phyloP scores from a whole-genome alignment of 30 jellyfish, hydroid and myxozoan genomes.

The Morbakka virulenta region DNA sequence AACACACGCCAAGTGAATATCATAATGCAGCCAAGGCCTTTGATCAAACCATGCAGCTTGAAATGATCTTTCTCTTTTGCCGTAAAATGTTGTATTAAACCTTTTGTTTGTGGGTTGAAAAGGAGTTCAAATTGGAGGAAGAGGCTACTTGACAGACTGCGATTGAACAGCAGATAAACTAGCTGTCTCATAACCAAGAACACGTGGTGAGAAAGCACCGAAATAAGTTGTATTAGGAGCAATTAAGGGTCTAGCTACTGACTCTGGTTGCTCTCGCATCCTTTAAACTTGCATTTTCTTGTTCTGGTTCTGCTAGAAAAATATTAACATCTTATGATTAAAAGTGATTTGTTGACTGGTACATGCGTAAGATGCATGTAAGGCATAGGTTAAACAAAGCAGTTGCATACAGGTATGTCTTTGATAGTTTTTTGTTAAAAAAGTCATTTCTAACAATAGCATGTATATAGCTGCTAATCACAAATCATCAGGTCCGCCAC shows the following conservation, averaged over 20 bases:
- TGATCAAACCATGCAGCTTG: constrained; percentile 34
- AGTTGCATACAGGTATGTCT: not conserved
- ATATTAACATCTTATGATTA: not conserved
- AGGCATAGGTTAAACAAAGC: not conserved
- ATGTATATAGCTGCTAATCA: not conserved
- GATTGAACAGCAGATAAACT: not conserved
- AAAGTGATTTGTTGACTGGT: not conserved
- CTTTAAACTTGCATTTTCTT: not conserved
- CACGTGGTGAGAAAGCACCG: not conserved
- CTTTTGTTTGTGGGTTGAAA: constrained; percentile 7
- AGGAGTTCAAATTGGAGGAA: not conserved
- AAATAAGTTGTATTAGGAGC: not conserved
- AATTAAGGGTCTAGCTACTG: not conserved
- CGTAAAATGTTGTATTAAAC: constrained; percentile 1
- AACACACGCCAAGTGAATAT: not conserved
- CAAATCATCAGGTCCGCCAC: not conserved
- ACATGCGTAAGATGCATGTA: not conserved
- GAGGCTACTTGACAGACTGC: not conserved
- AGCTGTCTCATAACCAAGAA: not conserved
- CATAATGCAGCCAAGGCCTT: constrained; percentile 24
- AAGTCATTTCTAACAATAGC: not conserved
- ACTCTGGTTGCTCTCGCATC: not conserved
- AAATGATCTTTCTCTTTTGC: constrained; percentile 27
- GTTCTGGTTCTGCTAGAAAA: not conserved
- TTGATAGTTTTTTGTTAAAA: not conserved